These are phyloP conservation scores for Semnopithecus entellus DNA, from an alignment of 2,113 vertebrate genomes.

Conservation along the genomic window DNA sequence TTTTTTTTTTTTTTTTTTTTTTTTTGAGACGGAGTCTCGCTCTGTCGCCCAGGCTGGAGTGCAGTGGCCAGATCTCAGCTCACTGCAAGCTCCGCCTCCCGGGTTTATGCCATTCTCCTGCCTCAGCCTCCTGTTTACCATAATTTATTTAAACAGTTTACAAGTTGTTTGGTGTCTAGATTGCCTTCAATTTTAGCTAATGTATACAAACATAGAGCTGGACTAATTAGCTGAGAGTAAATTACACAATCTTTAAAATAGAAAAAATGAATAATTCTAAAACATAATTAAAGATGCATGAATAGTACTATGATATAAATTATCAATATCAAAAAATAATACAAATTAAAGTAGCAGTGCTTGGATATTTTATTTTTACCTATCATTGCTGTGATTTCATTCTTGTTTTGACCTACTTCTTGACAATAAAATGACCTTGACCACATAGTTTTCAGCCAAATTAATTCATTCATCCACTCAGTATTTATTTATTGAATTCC, in stretches of 20 bases:
- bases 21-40: no score
- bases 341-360: conserved; percentile 5
- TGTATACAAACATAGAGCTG: neutral
- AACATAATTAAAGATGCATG: neutral
- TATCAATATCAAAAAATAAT: neutral
- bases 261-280: neutral
- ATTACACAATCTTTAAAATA: neutral
- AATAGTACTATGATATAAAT: neutral
- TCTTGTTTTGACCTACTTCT: conserved; percentile 8
- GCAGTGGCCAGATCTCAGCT: no score
- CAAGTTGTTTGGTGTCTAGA: neutral
- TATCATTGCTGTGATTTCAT: neutral
- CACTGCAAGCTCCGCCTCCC: no score
- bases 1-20: neutral
- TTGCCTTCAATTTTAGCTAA: neutral
- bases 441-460: neutral
- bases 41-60: no score
- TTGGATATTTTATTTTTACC: neutral
- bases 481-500: neutral
- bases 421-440: neutral
- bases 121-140: neutral
- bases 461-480: neutral
- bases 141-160: neutral
- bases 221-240: neutral
- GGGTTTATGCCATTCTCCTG: no score